phyloP scores from a whole-genome alignment of 2,888 invertebrate species.

The Pammene aurita region DNA sequence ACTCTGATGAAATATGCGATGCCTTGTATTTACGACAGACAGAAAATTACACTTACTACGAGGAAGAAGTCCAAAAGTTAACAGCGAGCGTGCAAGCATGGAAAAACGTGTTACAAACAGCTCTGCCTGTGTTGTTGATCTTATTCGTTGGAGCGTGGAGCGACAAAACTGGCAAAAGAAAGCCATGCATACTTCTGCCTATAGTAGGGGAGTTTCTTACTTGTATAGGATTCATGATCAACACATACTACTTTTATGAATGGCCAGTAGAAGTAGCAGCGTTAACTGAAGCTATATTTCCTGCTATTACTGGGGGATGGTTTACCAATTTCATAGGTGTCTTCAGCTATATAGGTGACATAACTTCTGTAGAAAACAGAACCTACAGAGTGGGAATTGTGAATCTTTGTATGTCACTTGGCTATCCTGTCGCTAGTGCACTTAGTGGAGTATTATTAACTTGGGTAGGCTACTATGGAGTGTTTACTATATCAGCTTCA shows the following conservation, averaged over 20 bases:
- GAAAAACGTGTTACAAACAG: slow-evolving; percentile 92
- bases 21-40: slow-evolving; percentile 89
- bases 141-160: slow-evolving; percentile 93
- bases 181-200: slow-evolving; percentile 92
- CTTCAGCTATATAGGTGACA: slow-evolving; percentile 94
- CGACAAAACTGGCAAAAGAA: slow-evolving; percentile 86
- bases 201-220: slow-evolving; percentile 91
- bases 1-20: slow-evolving; percentile 87
- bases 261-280: slow-evolving; percentile 91
- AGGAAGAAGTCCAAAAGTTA: slow-evolving; percentile 86
- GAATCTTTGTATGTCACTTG: slow-evolving; percentile 93
- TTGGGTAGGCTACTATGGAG: slow-evolving; percentile 91
- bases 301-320: slow-evolving; percentile 92
- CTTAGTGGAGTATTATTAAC: slow-evolving; percentile 89
- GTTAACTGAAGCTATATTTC: slow-evolving; percentile 90
- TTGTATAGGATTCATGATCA: slow-evolving; percentile 89
- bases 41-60: slow-evolving; percentile 81
- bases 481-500: slow-evolving; percentile 88
- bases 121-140: slow-evolving; percentile 91
- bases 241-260: slow-evolving; percentile 90
- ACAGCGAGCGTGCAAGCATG: slow-evolving; percentile 91
- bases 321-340: slow-evolving; percentile 94
- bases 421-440: slow-evolving; percentile 93
- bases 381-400: slow-evolving; percentile 93
- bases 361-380: slow-evolving; percentile 90